Conservation (phyloP, 2,113 vertebrate genomes). For the Oreocharis arfaki region DNA sequence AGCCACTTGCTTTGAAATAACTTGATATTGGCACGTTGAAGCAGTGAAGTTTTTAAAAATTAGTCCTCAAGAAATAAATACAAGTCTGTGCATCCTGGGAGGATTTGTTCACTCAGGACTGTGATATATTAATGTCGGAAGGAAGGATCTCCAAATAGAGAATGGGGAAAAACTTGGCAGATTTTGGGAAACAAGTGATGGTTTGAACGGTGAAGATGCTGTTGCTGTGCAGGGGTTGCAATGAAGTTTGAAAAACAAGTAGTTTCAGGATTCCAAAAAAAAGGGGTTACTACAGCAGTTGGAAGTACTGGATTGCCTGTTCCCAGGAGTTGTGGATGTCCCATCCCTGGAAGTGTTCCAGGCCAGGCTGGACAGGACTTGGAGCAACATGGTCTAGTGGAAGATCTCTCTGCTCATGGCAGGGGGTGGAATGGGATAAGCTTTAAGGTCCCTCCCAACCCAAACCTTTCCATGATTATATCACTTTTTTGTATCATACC, state of each 20-base stretch:
- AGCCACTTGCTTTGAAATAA: not conserved
- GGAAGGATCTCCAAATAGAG: not conserved
- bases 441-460: not conserved
- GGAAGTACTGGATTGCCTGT: not conserved
- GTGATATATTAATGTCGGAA: not conserved
- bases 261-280: not conserved
- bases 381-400: accelerated
- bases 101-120: not conserved
- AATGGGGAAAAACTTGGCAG: not conserved
- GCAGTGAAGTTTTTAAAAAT: not conserved
- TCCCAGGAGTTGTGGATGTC: not conserved
- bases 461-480: not conserved
- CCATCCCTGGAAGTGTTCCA: not conserved
- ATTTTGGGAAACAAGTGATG: not conserved
- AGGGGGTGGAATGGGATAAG: not conserved
- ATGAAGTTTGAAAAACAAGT: not conserved
- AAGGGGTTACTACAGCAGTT: accelerated
- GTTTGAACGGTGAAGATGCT: not conserved
- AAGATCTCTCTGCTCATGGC: not conserved
- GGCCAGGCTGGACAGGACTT: not conserved
- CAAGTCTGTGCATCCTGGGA: not conserved
- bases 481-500: not conserved
- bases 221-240: not conserved
- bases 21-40: not conserved
- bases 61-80: not conserved